Base-by-base conservation (phyloP, 2,888 invertebrate genomes). In the Onthophagus sagittarius region DNA sequence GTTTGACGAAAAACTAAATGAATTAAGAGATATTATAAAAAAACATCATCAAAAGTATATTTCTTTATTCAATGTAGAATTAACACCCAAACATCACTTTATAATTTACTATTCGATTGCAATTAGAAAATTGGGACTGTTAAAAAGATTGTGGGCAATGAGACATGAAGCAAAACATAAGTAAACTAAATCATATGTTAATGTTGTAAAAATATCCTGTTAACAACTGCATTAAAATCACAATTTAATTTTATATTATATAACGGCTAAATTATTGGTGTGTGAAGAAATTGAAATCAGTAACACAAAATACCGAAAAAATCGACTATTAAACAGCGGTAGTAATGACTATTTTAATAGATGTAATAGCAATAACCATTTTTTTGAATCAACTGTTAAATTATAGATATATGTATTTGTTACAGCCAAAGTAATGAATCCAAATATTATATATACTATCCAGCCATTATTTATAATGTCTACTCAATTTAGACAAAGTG, bases 21-120 rank as follows among this genome's bases (percentile, higher is more conserved):
- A 53, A 14, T 31, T 72, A 9, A 31, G 53, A 15, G 7, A 67
- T 67, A 72, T 72, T 67, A n/a, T 13, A 53, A 39, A 65, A 65
- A 23, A 23, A 1, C 67, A 64, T 53, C 72, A 72, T 31, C 13
- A 15, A 53, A 7, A 13, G n/a, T 33, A 15, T 53, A 67, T 67
- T 14, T 13, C 64, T 39, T 5, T 65, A 69, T 76, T 74, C 69
- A 71, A 73, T 53, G 67, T 70, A 15, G 63, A 71, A 6, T 70
- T 77, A 32, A 71, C 67, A 64, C 77, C 74, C 13, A 77, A 75
- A 69, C 72, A 71, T 63, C 76, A 77, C 67, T 63, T 73, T 11
- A 15, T 77, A 33, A 63, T 73, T 9, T 75, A 77, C 64, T 77
- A 77, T 70, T 67, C 76, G 15, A 32, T 9, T 9, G 65, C 75